These are phyloP conservation scores for Euzetes globulus DNA, from an alignment of 2,888 invertebrate genomes.

Conservation along the genomic window DNA sequence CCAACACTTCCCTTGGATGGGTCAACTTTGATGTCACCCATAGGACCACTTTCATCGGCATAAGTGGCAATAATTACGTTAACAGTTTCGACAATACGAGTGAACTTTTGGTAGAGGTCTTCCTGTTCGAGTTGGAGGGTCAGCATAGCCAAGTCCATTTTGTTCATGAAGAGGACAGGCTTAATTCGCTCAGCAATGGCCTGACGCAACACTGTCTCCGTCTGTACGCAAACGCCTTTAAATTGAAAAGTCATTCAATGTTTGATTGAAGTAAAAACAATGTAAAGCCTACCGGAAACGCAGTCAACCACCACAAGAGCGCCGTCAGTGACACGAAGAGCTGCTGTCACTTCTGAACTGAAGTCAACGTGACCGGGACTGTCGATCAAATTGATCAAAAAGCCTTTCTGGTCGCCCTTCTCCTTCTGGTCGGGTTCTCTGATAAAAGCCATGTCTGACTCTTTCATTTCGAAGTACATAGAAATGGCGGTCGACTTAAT, in stretches of 20 bases:
- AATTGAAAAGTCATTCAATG: background rate
- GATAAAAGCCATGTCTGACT: conserved; percentile 90
- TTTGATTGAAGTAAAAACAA: too few species aligned
- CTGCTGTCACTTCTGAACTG: conserved; percentile 98
- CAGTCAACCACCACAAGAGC: conserved; percentile 99
- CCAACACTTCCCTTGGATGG: conserved; percentile 98
- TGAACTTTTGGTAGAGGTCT: conserved; percentile 92
- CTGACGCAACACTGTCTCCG: conserved; percentile 98
- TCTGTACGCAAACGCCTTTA: conserved; percentile 98
- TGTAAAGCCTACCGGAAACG: conserved; percentile 72
- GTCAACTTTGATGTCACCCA: conserved; percentile 96
- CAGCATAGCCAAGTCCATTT: conserved; percentile 98
- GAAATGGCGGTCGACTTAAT: conserved; percentile 99
- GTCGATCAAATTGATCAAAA: conserved; percentile 99
- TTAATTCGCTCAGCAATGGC: conserved; percentile 99
- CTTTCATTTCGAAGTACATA: conserved; percentile 94
- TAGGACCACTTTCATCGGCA: conserved; percentile 92
- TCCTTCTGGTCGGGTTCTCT: conserved; percentile 82
- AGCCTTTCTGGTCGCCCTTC: conserved; percentile 73
- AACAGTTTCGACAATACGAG: conserved; percentile 98
- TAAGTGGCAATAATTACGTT: conserved; percentile 99
- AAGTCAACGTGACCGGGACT: conserved; percentile 99
- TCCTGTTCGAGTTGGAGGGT: conserved; percentile 94
- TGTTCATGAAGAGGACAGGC: conserved; percentile 99
- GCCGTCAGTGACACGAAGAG: conserved; percentile 98